A percentile compares a stretch with the other conserved stretches of the same genome.
These are phyloP conservation scores for Germaria angustata DNA, from an alignment of 2,888 invertebrate species.

Conservation along the genomic window DNA sequence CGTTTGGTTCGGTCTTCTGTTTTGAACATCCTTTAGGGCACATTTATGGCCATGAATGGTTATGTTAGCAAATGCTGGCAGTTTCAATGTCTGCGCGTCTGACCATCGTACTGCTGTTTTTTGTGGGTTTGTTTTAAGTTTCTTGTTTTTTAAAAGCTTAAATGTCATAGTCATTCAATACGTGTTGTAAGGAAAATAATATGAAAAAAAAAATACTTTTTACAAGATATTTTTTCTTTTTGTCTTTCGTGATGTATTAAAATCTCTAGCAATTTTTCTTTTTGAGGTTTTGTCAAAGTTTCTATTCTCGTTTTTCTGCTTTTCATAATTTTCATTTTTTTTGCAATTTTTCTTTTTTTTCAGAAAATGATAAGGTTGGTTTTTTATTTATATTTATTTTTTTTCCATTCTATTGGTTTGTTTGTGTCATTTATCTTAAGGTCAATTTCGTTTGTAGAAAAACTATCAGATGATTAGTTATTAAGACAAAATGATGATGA, in stretches of 20 bases:
- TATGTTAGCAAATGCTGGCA: conserved; percentile 43
- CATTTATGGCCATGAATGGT: conserved; percentile 68
- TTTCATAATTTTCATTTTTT: conserved; percentile 17
- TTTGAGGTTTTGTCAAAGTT: conserved; percentile 56
- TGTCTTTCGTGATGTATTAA: background rate
- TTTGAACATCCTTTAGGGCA: conserved; percentile 62
- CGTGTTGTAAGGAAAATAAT: conserved; percentile 56
- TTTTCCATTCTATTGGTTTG: conserved; percentile 18
- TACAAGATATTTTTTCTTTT: conserved; percentile 2
- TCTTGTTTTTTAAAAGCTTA: conserved; percentile 55
- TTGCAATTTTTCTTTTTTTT: conserved; percentile 1
- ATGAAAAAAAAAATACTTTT: conserved; percentile 25
- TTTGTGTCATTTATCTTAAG: conserved; percentile 58
- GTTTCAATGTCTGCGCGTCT: conserved; percentile 34
- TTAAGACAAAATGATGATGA: conserved; percentile 52
- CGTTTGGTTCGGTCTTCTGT: conserved; percentile 38
- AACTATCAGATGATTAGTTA: conserved; percentile 57
- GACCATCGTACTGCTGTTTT: conserved; percentile 8
- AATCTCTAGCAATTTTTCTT: conserved; percentile 36
- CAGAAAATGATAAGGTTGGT: conserved; percentile 25
- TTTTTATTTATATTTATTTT: conserved; percentile 28
- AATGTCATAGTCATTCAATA: conserved; percentile 67
- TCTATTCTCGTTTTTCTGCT: conserved; percentile 3
- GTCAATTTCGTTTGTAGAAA: conserved; percentile 53
- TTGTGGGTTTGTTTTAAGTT: conserved; percentile 42